Evolutionary conservation across 2,888 invertebrate species (phyloP), one percentile per base, ranked within the genome.

Genomic region (Epirrita christyi): DNA sequence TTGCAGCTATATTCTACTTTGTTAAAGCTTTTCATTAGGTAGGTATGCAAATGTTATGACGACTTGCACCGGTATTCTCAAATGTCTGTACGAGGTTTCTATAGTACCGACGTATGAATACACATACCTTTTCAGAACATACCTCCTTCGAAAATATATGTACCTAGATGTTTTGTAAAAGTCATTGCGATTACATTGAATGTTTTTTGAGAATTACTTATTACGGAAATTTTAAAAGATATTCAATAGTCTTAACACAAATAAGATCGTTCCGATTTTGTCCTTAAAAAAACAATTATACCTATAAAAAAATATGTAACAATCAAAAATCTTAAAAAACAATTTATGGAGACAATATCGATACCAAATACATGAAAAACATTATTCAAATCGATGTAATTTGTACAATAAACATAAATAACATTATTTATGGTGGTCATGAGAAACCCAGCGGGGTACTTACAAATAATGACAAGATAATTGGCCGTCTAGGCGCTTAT

Each of bases 381-480:
- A 55, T 51, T 40, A 55, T 51, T 49, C 28, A 34, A 45, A 46
- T 45, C 37, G 48, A 48, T 51, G 48, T 45, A 58, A 57, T 60
- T 53, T 49, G 53, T 47, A 41, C 37, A 43, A 43, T 50, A 53
- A 52, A 50, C 57, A 57, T 57, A 59, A 63, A 60, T 53, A 53
- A 55, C 43, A 47, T 40, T 60, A 61, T 61, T 63, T 52, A 54
- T 41, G 45, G 50, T 29, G 37, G 13, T 13, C 46, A 42, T 51
- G 51, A 51, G 47, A 64, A 59, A 55, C 61, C 34, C 59, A 58
- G 63, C 63, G 51, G 59, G 59, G 47, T 57, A 51, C 37, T 47
- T 59, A 57, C 48, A 55, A 55, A 58, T 63, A 55, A 63, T 63
- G 45, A 55, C 37, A 49, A 40, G 56, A 60, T 60, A 54, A 63